These are phyloP conservation scores for Galerucella nymphaeae DNA, from an alignment of 2,888 invertebrate genomes.

Conservation along the genomic window DNA sequence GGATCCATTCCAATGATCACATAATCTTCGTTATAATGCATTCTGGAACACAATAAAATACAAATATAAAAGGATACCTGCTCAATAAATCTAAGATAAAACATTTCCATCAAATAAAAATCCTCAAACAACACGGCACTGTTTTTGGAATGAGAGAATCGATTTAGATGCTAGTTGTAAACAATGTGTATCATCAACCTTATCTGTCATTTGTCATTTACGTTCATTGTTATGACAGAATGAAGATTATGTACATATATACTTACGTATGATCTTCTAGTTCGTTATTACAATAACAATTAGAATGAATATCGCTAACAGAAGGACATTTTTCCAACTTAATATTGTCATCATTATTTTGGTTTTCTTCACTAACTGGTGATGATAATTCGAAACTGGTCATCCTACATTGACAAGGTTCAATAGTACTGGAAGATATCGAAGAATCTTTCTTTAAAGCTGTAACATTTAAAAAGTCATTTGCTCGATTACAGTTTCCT, in stretches of 20 bases:
- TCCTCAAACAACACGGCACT: no score
- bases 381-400: conserved; percentile 44
- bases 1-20: conserved; percentile 64
- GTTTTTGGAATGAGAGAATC: no score
- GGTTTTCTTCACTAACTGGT: conserved; percentile 46
- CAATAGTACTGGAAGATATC: conserved; percentile 46
- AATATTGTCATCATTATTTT: conserved; percentile 41
- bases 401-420: conserved; percentile 40
- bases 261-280: conserved; percentile 48
- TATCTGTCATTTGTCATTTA: neutral
- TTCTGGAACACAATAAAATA: conserved; percentile 53
- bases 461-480: conserved; percentile 32
- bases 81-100: no score
- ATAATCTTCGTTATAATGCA: conserved; percentile 67
- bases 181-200: no score
- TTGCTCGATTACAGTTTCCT: no score
- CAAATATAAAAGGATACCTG: no score
- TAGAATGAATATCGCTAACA: conserved; percentile 35
- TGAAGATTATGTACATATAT: neutral
- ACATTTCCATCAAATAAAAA: no score
- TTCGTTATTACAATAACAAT: conserved; percentile 49
- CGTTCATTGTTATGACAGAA: neutral
- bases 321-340: conserved; percentile 43
- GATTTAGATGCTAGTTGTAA: no score
- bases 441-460: conserved; percentile 62